Base-by-base conservation (phyloP, 2,797 vertebrate species). In the Sparus aurata region DNA sequence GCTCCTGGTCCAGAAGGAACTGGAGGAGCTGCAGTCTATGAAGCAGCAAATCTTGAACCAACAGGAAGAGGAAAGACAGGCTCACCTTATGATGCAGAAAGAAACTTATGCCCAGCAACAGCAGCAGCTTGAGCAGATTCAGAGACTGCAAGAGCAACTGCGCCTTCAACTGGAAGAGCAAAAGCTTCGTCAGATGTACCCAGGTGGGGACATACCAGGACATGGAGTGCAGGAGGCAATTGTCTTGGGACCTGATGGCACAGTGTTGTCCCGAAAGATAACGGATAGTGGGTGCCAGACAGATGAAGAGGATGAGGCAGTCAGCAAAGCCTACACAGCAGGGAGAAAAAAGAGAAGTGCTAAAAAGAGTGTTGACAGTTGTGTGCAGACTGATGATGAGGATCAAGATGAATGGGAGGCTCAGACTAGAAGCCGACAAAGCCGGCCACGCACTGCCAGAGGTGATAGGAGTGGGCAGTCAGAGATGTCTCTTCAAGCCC, bases 341-440 rank as follows among this genome's bases (percentile, higher is more conserved):
- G 95, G 95, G 59, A 97, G 96, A 75, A 97, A 97, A 89, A 97
- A 98, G 88, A 96, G 93, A 78, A 97, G 87, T 88, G 74, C 76
- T 68, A 99, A 97, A 91, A 99, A 98, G 89, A 97, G 98, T 58
- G 97, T 99, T 62, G 99, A 99, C 88, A 99, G 97, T 3, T 98
- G 99, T 84, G 98, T 99, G 69, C 99, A 99, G 92, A 99, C 99
- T 7, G 99, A 99, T 83, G 99, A 99, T 79, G 99, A 99, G 87
- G 99, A 99, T 90, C 98, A 99, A 90, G 98, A 99, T 2, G 98
- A 99, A 75, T 99, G 98, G 98, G 98, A 99, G 45, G 94, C 93
- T 88, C 96, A 96, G 95, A 90, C 61, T 46, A 90, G 96, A 96
- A 82, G 80, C 78, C 87, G 94, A 38, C 94, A 95, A 86, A 95